Base-by-base conservation (phyloP, 2,797 vertebrate species). In the Champsocephalus esox region DNA sequence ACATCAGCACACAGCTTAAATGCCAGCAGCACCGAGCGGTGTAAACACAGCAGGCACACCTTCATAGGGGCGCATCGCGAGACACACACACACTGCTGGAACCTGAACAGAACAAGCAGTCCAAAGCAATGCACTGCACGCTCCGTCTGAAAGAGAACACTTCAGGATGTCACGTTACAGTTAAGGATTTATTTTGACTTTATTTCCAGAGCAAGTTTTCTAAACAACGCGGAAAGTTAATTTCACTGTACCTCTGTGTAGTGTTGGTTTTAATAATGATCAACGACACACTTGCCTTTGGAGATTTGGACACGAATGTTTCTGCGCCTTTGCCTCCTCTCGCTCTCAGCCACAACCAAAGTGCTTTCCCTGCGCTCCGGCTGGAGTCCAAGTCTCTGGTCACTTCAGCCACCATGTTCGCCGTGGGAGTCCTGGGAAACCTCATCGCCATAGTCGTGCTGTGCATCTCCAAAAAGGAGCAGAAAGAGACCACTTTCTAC, bases 401-500 rank as follows among this genome's bases (percentile, higher is more conserved):
- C 75, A 95, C 78, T 17, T 95, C 95, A 0, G 93, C 95, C 73
- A 93, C 93, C 0, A 96, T 96, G 95, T 96, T 96, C 65, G 88
- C 91, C 0, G 91, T 96, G 21, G 95, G 95, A 5, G 95, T 96
- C 24, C 83, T 96, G 71, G 93, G 95, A 4, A 96, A 96, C 89
- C 90, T 96, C 32, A 90, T 96, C 41, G 95, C 95, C 73, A 94
- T 96, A 52, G 91, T 94, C 10, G 95, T 96, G 73, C 87, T 96
- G 60, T 95, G 95, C 49, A 85, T 95, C 57, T 95, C 95, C 66
- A 95, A 95, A 64, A 94, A 93, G 60, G 94, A 96, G 56, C 94
- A 96, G 76, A 96, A 96, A 73, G 95, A 96, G 79, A 96, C 93
- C 45, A 96, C 94, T 0, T 96, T 96, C 84, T 96, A 96, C 84